Base-by-base conservation (phyloP, 2,113 vertebrate species). In the Pungitius pungitius region DNA sequence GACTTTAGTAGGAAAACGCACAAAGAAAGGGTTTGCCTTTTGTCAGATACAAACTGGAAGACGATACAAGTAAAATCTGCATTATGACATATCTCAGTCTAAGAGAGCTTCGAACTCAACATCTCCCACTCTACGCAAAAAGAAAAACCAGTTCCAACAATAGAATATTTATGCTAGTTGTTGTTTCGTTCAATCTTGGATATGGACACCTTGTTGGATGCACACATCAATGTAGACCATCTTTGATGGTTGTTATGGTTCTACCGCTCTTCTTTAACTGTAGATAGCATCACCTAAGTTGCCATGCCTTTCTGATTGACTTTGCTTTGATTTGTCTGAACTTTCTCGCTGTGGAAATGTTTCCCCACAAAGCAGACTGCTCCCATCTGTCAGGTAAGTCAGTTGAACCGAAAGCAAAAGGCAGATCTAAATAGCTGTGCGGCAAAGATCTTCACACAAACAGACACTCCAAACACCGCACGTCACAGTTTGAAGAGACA, bases 361-460 rank as follows among this genome's bases (percentile, higher is more conserved):
- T 77, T 73, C 71, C 42, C 40, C 51, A 40, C 69, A 77, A 30
- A 20, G 78, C 65, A 89, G 75, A 77, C 78, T 74, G 78, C 69
- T 64, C 64, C 80, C 73, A 88, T 88, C 22, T 87, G 76, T 82
- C 83, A 81, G 70, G 60, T 63, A 72, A 73, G 45, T 74, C 55
- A 82, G 67, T 73, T 69, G 75, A 80, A 85, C 68, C 62, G 61
- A 81, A 83, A 70, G 57, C 66, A 83, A 82, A 82, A 77, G 68
- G 52, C 66, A 62, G 0, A 54, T 86, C 64, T 79, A 66, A 85
- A 82, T 54, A 74, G 70, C 58, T 79, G 47, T 67, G 43, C 73
- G 75, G 56, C 67, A 77, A 75, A 76, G 47, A 85, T 75, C 51
- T 39, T 60, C 40, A 63, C 11, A 66, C 70, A 83, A 83, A 78